These are phyloP conservation scores for Tenualosa ilisha DNA, from an alignment of 2,797 vertebrate species.

Conservation along the genomic window DNA sequence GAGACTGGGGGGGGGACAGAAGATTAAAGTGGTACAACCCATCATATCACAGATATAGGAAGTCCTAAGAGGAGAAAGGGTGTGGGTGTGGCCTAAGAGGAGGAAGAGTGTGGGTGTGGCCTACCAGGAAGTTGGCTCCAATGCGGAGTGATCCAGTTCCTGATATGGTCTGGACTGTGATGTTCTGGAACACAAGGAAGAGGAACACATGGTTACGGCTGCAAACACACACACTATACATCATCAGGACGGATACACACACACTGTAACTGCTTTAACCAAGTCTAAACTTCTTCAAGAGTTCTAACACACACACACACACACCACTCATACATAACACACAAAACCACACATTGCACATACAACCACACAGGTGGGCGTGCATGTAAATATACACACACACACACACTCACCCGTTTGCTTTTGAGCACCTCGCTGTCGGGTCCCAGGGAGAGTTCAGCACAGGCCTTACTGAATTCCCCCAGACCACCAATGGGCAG, in stretches of 20 bases:
- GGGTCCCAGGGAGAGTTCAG: slow-evolving; percentile 87
- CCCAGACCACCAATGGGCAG: slow-evolving; percentile 86
- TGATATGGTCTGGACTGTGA: slow-evolving; percentile 96
- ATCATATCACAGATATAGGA: neutral
- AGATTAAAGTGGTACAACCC: too few relatives aligned
- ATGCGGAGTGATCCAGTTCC: slow-evolving; percentile 93
- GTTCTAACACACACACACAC: neutral
- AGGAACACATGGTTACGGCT: neutral
- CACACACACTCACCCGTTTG: slow-evolving; percentile 78
- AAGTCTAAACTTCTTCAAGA: too few relatives aligned
- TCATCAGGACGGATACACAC: neutral
- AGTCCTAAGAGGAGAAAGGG: neutral
- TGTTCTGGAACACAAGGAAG: slow-evolving; percentile 71
- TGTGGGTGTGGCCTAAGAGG: too few relatives aligned
- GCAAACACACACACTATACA: neutral
- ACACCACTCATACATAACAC: neutral
- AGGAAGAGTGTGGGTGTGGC: slow-evolving; percentile 45
- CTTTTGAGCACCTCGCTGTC: slow-evolving; percentile 89
- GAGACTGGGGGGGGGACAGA: slow-evolving; percentile 73
- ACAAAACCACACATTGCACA: neutral
- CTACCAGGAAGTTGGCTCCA: slow-evolving; percentile 92
- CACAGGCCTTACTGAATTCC: slow-evolving; percentile 87
- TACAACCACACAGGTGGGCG: neutral
- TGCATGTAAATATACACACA: neutral
- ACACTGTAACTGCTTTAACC: too few relatives aligned